Percentiles rank a stretch among this genome's conserved stretches.
These are phyloP conservation scores for Laothoe populi DNA, from an alignment of 2,888 invertebrate genomes.

Conservation along the genomic window DNA sequence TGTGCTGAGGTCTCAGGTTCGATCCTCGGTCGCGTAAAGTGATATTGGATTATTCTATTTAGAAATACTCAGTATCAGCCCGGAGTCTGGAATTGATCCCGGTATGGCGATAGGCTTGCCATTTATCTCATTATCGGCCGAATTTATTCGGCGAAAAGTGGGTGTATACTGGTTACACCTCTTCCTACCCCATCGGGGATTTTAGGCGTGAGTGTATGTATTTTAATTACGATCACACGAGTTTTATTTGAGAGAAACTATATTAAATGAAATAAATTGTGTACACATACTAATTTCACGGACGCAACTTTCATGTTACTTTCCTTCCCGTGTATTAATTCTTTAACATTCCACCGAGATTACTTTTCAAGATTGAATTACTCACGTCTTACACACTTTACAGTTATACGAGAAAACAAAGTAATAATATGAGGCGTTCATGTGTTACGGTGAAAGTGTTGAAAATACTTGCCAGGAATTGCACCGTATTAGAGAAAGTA, in stretches of 20 bases:
- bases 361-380: background rate
- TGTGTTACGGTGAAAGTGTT: constrained; percentile 12
- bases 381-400: background rate
- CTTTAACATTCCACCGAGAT: background rate
- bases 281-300: no score
- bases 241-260: background rate
- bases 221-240: background rate
- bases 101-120: no score
- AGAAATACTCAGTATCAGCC: no score
- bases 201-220: no score
- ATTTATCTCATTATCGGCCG: no score
- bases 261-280: background rate
- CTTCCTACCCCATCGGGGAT: no score
- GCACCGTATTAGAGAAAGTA: constrained; percentile 8
- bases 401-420: background rate
- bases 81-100: no score
- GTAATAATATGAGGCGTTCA: background rate
- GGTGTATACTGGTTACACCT: no score
- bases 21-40: no score
- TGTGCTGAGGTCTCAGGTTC: no score
- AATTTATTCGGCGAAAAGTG: no score
- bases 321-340: background rate
- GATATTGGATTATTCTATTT: no score
- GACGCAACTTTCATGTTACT: background rate
- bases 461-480: constrained; percentile 13